Conservation (phyloP, 2,888 invertebrate species). For the Belgica antarctica region DNA sequence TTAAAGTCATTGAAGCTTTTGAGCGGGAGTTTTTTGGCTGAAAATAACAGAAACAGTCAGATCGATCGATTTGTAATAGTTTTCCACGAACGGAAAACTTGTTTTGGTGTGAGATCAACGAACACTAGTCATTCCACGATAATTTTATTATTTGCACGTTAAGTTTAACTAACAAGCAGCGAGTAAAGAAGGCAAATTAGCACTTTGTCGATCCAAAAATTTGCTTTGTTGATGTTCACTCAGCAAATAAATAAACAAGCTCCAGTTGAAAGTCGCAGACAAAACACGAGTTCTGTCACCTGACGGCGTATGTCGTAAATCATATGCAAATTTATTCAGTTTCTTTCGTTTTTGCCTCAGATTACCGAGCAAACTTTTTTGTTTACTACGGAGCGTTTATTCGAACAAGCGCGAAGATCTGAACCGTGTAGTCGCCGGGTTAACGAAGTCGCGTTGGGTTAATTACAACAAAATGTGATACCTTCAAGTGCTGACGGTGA, state of each 20-base stretch:
- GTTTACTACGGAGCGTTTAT: too few species aligned
- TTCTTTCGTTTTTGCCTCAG: too few species aligned
- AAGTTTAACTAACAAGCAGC: background rate
- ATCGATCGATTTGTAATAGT: background rate
- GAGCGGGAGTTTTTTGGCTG: conserved; percentile 75
- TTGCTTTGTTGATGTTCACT: too few species aligned
- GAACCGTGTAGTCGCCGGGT: background rate
- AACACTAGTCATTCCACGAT: background rate
- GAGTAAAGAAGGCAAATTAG: background rate
- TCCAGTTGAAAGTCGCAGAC: background rate
- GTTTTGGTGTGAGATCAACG: background rate
- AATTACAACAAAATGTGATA: conserved; percentile 4
- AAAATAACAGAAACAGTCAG: conserved; percentile 47
- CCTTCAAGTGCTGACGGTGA: conserved; percentile 27
- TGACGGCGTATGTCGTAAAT: background rate
- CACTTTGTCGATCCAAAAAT: background rate
- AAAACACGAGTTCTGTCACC: background rate
- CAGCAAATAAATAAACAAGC: too few species aligned
- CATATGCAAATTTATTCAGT: too few species aligned
- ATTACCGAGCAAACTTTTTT: too few species aligned
- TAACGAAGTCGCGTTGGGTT: background rate
- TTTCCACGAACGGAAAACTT: background rate
- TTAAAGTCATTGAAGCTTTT: conserved; percentile 76
- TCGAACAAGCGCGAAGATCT: too few species aligned
- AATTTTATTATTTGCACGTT: background rate